Conservation (phyloP, 2,888 invertebrate species). For the Allacma fusca region DNA sequence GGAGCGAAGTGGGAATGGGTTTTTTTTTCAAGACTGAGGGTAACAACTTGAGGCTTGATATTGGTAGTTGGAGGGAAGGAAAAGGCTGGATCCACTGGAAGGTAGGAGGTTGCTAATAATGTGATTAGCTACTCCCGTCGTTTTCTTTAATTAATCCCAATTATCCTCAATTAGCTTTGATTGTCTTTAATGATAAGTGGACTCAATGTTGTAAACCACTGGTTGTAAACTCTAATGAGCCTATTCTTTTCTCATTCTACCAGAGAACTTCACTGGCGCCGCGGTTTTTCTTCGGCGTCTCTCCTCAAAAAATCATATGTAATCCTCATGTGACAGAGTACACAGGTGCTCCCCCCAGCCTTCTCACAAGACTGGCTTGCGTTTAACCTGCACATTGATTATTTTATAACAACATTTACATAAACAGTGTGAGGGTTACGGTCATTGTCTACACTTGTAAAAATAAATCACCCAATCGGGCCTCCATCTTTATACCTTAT, state of each 20-base stretch:
- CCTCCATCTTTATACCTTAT: not conserved
- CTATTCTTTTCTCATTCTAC: conserved; percentile 32
- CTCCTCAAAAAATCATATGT: not conserved
- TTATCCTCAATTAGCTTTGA: conserved; percentile 42
- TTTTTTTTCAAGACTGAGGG: no score
- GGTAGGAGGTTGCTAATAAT: conserved; percentile 32
- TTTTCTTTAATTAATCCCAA: conserved; percentile 43
- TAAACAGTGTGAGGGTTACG: no score
- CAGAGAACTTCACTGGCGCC: conserved; percentile 31
- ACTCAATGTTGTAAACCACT: conserved; percentile 35
- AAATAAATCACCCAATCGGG: not conserved
- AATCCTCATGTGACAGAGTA: no score
- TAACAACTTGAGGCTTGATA: no score
- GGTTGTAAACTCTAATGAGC: conserved; percentile 42
- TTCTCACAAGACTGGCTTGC: no score
- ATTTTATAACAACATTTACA: no score
- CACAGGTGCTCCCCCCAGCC: no score
- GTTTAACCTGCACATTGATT: no score
- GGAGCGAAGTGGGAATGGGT: no score
- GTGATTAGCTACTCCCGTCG: conserved; percentile 37
- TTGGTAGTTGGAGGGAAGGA: no score
- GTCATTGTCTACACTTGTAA: not conserved
- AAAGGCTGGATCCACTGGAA: not conserved
- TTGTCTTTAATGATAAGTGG: conserved; percentile 41
- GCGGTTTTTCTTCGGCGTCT: conserved; percentile 13